Evolutionary conservation across 2,888 invertebrate genomes (phyloP), one percentile per base, ranked within the genome.

Genomic region (Catocala nupta): DNA sequence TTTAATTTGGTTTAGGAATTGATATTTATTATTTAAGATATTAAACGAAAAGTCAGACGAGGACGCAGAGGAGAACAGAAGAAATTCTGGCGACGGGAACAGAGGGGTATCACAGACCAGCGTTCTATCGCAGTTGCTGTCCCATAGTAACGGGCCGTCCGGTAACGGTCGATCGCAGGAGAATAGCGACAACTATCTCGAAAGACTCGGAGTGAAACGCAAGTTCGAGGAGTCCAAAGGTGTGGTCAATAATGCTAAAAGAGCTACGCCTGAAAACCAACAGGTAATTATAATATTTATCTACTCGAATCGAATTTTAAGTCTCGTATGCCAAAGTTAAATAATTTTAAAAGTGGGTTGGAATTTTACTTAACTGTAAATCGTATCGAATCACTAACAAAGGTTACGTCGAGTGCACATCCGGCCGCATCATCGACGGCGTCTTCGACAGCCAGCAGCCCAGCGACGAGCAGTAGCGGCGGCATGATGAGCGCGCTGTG

Each of bases 1-100:
- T 12, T 36, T n/a, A 12, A 13, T 9, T 45, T 64, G 8, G 45
- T 49, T 62, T 49, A 62, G 63, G 57, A 58, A 67, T 87, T 39
- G 89, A 45, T 53, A 16, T 49, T 44, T 59, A 65, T 47, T 72
- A 53, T 68, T 70, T 62, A 67, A 97, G 97, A 95, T 98, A 87
- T 93, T 98, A 70, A 98, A 97, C 84, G 97, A 97, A 73, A 97
- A 97, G 89, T 96, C 96, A 65, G 97, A 97, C 78, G 97, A 97
- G 76, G 97, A 97, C 75, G 96, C 96, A 70, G 95, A 96, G 63
- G 96, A 96, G 69, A 91, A 91, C 72, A 93, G 95, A 76, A 95
- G 90, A 79, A 90, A 87, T 73, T 81, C 85, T 12, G 81, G 78
- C 13, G 89, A 89, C 12, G 78, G 79, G 6, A 80, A 79, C 16